Conservation (phyloP, 2,113 vertebrate species). For the Sapayoa aenigma region DNA sequence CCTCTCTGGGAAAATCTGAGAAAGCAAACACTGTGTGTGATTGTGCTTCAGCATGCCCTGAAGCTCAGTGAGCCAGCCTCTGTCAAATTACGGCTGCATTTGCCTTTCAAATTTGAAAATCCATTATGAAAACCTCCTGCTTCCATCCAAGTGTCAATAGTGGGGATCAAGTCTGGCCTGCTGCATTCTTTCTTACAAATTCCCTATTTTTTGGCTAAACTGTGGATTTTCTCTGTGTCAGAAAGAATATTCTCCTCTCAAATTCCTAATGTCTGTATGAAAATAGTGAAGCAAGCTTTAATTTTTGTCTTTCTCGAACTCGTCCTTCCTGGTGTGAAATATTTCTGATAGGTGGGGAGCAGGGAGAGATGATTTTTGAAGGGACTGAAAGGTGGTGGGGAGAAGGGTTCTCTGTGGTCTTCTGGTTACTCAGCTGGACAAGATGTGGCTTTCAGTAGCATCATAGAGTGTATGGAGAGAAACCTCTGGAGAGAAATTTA, state of each 20-base stretch:
- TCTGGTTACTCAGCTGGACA: background rate
- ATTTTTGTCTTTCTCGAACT: background rate
- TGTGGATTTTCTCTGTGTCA: background rate
- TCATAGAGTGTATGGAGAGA: background rate
- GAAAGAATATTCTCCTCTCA: background rate
- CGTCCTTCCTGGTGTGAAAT: background rate
- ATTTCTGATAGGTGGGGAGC: background rate
- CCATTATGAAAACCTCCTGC: background rate
- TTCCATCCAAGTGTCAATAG: background rate
- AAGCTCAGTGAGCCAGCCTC: background rate
- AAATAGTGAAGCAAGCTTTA: background rate
- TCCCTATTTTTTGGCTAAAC: background rate
- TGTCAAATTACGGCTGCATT: background rate
- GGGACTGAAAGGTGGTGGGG: background rate
- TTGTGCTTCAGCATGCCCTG: background rate
- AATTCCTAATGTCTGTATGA: background rate
- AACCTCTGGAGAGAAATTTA: background rate
- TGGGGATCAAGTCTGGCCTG: background rate
- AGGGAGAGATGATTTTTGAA: background rate
- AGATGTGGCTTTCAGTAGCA: background rate
- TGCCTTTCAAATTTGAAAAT: slow-evolving; percentile 2
- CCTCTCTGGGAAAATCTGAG: background rate
- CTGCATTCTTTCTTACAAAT: background rate
- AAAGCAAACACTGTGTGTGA: background rate
- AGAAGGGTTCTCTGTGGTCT: background rate